These are phyloP conservation scores for Eristalis arbustorum DNA, from an alignment of 2,888 invertebrate species.

Conservation along the genomic window DNA sequence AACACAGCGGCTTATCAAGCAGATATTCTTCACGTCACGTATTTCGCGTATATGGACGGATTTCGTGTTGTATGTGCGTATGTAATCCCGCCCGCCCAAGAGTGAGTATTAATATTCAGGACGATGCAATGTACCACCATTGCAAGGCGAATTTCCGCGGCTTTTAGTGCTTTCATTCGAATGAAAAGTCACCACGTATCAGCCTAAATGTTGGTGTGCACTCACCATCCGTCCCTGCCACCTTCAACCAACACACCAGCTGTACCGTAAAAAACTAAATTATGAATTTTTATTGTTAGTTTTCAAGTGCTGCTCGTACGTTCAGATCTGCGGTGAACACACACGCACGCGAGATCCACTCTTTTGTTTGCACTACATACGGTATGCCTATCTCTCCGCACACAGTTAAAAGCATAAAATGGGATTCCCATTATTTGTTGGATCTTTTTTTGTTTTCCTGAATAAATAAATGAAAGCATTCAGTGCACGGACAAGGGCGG, in stretches of 20 bases:
- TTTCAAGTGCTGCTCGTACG: slow-evolving; percentile 27
- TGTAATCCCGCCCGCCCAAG: slow-evolving; percentile 8
- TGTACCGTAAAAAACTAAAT: slow-evolving; percentile 47
- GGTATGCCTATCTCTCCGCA: slow-evolving; percentile 17
- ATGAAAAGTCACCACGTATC: slow-evolving; percentile 48
- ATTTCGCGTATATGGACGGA: slow-evolving; percentile 15
- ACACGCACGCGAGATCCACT: slow-evolving; percentile 14
- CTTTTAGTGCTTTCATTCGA: slow-evolving; percentile 41
- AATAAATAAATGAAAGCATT: slow-evolving; percentile 45
- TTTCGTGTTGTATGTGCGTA: slow-evolving; percentile 46
- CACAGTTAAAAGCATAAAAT: slow-evolving; percentile 65
- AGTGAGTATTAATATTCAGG: slow-evolving; percentile 58
- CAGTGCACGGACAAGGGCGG: slow-evolving; percentile 65
- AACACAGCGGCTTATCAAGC: slow-evolving; percentile 22
- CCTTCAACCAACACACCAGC: slow-evolving; percentile 52
- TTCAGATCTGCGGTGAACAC: slow-evolving; percentile 12
- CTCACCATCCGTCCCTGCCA: slow-evolving; percentile 8
- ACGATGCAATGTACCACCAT: not conserved
- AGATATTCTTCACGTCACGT: slow-evolving; percentile 61
- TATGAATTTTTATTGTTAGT: slow-evolving; percentile 70
- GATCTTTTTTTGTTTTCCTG: slow-evolving; percentile 14
- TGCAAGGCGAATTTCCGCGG: slow-evolving; percentile 52
- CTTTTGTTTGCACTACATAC: slow-evolving; percentile 50
- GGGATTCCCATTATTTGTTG: slow-evolving; percentile 64
- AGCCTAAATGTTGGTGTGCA: slow-evolving; percentile 33